Evolutionary conservation across 2,888 invertebrate genomes (phyloP).

Genomic region (Drosophila hawaiiensis): DNA sequence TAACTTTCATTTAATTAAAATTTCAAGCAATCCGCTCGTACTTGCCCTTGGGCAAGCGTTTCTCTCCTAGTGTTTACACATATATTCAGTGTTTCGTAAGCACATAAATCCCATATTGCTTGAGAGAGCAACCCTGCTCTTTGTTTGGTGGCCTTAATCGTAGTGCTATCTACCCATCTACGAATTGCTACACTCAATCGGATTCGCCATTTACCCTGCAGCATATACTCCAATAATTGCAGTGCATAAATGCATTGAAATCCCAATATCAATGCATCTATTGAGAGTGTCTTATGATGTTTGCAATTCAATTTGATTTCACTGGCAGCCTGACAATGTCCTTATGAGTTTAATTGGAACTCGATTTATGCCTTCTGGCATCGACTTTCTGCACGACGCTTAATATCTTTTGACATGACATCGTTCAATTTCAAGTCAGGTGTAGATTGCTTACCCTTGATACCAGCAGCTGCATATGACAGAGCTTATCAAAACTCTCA

Average conservation of each 20-base stretch:
- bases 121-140: constrained; percentile 1
- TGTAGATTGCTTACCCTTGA: constrained; percentile 17
- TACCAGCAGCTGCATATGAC: constrained; percentile 23
- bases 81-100: neutral
- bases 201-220: neutral
- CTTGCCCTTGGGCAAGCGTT: fast-evolving
- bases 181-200: constrained; percentile 12
- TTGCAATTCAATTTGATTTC: constrained; percentile 27
- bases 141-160: constrained; percentile 17
- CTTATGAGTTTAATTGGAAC: constrained; percentile 41
- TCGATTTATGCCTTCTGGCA: constrained; percentile 35
- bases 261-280: constrained; percentile 29
- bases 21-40: neutral
- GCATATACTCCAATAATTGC: neutral
- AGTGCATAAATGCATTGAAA: constrained; percentile 1
- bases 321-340: constrained; percentile 6
- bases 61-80: neutral
- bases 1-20: neutral
- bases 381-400: constrained; percentile 36
- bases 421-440: constrained; percentile 48
- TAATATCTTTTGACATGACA: constrained; percentile 2
- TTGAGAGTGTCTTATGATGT: constrained; percentile 45
- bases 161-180: constrained; percentile 22
- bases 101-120: constrained; percentile 43
- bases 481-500: constrained; percentile 22